Evolutionary conservation across 2,797 vertebrate species (phyloP), one percentile per base, ranked within the genome.

Genomic region (Xyrichtys novacula): DNA sequence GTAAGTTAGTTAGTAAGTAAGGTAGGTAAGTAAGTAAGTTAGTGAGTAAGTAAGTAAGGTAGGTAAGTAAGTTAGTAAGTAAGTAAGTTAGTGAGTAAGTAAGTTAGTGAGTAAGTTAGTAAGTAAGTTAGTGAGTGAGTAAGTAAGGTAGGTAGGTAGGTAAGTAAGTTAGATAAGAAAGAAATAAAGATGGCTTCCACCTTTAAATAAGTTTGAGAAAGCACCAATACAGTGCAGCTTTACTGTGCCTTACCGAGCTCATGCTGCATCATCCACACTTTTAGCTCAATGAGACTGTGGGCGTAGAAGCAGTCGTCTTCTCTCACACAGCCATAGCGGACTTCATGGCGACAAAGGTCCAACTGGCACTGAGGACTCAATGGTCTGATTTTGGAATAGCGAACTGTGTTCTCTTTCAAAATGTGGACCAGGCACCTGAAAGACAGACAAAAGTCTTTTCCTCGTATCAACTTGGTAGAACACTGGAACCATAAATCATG

Each of bases 301-400:
- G 98, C 96, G 55, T 96, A 99, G 84, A 96, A 97, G 80, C 98
- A 99, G 32, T 94, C 95, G 53, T 99, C 97, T 78, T 99, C 98
- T 63, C 97, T 87, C 53, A 95, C 89, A 25, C 98, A 99, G 83
- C 98, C 97, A 0, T 98, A 99, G 5, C 97, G 95, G 5, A 97
- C 97, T 80, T 98, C 98, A 2, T 99, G 98, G 1, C 97, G 95
- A 90, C 98, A 99, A 4, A 99, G 88, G 76, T 99, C 98, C 42
- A 99, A 91, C 74, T 97, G 96, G 81, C 94, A 95, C 0, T 91
- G 93, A 16, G 75, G 64, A 58, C 89, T 91, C 76, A 95, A 90
- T 6, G 94, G 94, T 61, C 97, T 89, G 57, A 99, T 95, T 93
- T 99, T 99, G 67, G 95, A 96, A 88, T 99, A 99, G 5, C 96